These are phyloP conservation scores for Atopsyche davidsoni DNA, from an alignment of 1,140 invertebrate species.

Conservation along the genomic window DNA sequence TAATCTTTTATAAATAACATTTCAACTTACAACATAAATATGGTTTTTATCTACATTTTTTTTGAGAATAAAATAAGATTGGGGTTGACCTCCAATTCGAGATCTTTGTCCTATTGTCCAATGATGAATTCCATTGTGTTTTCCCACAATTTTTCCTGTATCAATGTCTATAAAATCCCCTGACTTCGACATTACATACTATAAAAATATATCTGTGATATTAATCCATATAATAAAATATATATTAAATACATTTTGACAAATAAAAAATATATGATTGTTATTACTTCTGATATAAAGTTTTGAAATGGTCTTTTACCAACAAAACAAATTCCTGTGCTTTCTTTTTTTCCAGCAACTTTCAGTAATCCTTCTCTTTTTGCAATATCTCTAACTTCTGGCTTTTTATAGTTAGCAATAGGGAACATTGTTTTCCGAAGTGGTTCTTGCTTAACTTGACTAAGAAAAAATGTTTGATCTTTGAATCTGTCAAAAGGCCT, in stretches of 20 bases:
- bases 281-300: conserved; percentile 66
- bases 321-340: conserved; percentile 96
- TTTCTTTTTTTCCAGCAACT: conserved; percentile 83
- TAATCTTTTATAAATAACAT: too few species aligned
- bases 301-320: conserved; percentile 71
- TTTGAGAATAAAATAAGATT: conserved; percentile 65
- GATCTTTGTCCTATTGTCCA: conserved; percentile 89
- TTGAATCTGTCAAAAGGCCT: conserved; percentile 70
- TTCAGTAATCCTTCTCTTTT: conserved; percentile 59
- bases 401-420: conserved; percentile 70
- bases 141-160: conserved; percentile 65
- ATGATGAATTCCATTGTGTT: conserved; percentile 81
- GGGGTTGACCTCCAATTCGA: conserved; percentile 48
- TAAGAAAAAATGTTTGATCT: conserved; percentile 95
- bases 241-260: neutral
- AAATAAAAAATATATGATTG: conserved; percentile 2
- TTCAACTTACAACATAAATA: conserved; percentile 80
- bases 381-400: conserved; percentile 76
- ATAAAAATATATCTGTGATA: conserved; percentile 33
- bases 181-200: conserved; percentile 74
- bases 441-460: conserved; percentile 72
- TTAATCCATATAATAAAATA: neutral
- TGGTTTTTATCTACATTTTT: conserved; percentile 64
- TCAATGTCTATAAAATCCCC: conserved; percentile 85
- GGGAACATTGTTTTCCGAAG: conserved; percentile 87